Evolutionary conservation across 1,140 invertebrate genomes (phyloP).

Genomic region (Monomorium pharaonis): DNA sequence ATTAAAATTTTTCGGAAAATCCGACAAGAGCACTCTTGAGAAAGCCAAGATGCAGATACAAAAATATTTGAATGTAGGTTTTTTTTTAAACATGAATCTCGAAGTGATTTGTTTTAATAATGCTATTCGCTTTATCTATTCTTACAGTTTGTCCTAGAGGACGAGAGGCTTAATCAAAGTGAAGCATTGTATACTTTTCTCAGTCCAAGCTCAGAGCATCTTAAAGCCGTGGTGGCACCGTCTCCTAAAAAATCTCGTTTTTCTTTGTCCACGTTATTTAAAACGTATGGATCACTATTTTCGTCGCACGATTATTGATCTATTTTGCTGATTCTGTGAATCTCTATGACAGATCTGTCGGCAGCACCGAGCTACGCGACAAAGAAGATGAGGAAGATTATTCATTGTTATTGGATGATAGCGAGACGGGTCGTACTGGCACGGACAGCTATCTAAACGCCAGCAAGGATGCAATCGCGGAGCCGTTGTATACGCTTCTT

Average conservation of each 20-base stretch:
- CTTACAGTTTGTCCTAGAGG: conserved; percentile 92
- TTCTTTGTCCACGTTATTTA: conserved; percentile 94
- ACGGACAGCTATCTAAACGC: conserved; percentile 86
- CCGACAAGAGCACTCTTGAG: conserved; percentile 91
- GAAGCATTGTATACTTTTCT: conserved; percentile 95
- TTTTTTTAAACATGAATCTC: neutral
- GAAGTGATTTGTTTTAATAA: neutral
- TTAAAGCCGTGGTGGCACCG: conserved; percentile 90
- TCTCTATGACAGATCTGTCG: conserved; percentile 73
- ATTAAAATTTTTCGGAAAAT: conserved; percentile 92
- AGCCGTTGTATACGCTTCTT: conserved; percentile 93
- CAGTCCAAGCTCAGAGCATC: conserved; percentile 94
- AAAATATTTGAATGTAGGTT: conserved; percentile 92
- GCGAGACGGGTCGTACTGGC: conserved; percentile 75
- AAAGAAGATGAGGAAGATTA: conserved; percentile 90
- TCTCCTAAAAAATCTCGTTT: conserved; percentile 93
- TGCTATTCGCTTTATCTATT: conserved; percentile 6
- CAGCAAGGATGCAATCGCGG: conserved; percentile 93
- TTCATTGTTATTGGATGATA: conserved; percentile 89
- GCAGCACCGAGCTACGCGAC: conserved; percentile 83
- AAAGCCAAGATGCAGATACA: conserved; percentile 93
- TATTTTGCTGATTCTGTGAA: conserved; percentile 62
- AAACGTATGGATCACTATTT: conserved; percentile 87
- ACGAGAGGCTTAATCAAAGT: conserved; percentile 94
- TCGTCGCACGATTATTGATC: neutral